Conservation (phyloP, 2,888 invertebrate species). For the Netelia inedita region DNA sequence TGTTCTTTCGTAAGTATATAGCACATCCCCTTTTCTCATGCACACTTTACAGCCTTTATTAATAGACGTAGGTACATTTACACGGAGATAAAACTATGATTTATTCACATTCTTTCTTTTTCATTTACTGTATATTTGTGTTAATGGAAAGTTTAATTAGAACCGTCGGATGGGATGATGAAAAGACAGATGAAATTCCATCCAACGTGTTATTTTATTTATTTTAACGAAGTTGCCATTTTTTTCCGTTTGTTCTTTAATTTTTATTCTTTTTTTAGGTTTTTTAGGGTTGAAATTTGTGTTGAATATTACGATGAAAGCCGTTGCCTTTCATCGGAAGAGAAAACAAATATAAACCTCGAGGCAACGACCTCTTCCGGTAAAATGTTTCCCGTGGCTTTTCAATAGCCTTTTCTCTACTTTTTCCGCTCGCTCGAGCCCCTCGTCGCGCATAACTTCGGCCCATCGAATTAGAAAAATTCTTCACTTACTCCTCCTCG, state of each 20-base stretch:
- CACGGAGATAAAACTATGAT: too few species aligned
- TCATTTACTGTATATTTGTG: background rate
- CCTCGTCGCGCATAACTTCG: conserved; percentile 51
- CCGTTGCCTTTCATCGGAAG: conserved; percentile 1
- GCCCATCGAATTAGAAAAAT: conserved; percentile 57
- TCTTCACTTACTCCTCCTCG: background rate
- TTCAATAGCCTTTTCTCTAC: background rate
- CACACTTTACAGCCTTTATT: conserved; percentile 8
- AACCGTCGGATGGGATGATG: background rate
- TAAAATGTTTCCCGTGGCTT: conserved; percentile 7
- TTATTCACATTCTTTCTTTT: too few species aligned
- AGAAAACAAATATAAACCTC: background rate
- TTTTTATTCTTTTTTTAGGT: too few species aligned
- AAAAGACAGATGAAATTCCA: too few species aligned
- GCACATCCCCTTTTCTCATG: background rate
- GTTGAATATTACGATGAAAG: too few species aligned
- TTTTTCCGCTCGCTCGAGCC: conserved; percentile 9
- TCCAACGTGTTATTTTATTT: too few species aligned
- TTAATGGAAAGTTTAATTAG: conserved; percentile 1
- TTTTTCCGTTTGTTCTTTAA: too few species aligned
- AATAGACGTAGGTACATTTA: background rate
- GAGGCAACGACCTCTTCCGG: conserved; percentile 35
- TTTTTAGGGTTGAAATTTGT: background rate
- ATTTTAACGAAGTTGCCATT: too few species aligned
- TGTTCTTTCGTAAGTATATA: background rate